phyloP scores from a whole-genome alignment of 2,888 invertebrate genomes.

The Tipula helvola region DNA sequence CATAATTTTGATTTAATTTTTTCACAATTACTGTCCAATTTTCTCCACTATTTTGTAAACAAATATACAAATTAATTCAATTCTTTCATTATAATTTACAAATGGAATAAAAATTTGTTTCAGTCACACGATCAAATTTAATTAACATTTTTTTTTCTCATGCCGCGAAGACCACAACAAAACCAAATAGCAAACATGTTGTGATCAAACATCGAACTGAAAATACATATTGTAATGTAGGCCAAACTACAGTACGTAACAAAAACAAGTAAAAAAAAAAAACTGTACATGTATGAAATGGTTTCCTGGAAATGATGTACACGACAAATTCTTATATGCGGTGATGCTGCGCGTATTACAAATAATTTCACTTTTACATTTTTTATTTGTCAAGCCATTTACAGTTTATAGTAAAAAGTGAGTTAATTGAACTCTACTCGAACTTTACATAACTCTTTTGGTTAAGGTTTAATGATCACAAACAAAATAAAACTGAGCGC shows the following conservation, averaged over 20 bases:
- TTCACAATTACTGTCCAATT: background rate
- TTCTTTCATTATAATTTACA: background rate
- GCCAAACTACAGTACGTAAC: background rate
- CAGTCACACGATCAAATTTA: background rate
- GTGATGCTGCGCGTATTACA: background rate
- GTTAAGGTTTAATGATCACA: conserved; percentile 4
- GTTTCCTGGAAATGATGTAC: background rate
- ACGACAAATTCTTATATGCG: background rate
- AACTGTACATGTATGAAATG: background rate
- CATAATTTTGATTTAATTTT: background rate
- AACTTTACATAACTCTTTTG: background rate
- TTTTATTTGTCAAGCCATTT: background rate
- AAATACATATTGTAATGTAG: background rate
- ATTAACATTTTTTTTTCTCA: background rate
- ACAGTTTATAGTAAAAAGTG: background rate
- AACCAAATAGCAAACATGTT: background rate
- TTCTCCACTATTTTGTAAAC: background rate
- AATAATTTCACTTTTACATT: background rate
- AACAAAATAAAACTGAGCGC: background rate
- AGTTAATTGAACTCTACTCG: background rate
- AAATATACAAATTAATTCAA: background rate
- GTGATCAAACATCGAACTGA: background rate
- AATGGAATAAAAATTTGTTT: background rate
- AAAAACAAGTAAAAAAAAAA: background rate
- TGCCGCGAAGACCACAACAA: background rate